A percentile compares a stretch with the other conserved stretches of the same genome.
Conservation (phyloP, 2,888 invertebrate genomes). For the Trachelus troglodyta region DNA sequence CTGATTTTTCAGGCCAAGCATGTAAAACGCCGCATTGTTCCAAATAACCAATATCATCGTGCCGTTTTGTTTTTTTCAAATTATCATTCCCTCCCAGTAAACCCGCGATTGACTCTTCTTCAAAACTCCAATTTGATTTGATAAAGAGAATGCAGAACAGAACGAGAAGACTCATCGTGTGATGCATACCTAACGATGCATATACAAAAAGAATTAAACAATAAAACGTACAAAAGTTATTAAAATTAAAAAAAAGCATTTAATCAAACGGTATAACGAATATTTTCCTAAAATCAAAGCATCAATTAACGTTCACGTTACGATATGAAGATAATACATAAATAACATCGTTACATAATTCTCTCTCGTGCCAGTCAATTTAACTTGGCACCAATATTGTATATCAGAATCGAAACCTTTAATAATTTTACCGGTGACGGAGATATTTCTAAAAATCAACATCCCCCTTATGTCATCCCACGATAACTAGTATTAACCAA, state of each 20-base stretch:
- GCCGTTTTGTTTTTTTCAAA: conserved; percentile 20
- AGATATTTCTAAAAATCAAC: background rate
- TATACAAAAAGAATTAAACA: background rate
- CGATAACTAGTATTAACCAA: background rate
- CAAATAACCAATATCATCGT: conserved; percentile 33
- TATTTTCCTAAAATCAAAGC: background rate
- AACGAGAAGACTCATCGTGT: background rate
- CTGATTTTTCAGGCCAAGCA: conserved; percentile 42
- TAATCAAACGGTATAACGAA: background rate
- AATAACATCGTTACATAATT: background rate
- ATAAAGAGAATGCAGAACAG: background rate
- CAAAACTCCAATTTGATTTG: background rate
- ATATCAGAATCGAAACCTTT: background rate
- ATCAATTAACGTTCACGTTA: background rate
- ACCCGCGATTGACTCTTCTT: background rate
- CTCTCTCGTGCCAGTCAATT: background rate
- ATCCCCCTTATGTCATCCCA: background rate
- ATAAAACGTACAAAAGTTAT: background rate
- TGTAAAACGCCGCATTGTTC: conserved; percentile 48
- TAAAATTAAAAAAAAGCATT: background rate
- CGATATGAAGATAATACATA: background rate
- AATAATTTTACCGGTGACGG: background rate
- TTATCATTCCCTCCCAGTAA: background rate
- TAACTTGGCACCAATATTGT: background rate
- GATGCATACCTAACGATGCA: background rate